A percentile compares a stretch with the other conserved stretches of the same genome.
phyloP scores from a whole-genome alignment of 2,888 invertebrate genomes.

The Spodoptera exigua region DNA sequence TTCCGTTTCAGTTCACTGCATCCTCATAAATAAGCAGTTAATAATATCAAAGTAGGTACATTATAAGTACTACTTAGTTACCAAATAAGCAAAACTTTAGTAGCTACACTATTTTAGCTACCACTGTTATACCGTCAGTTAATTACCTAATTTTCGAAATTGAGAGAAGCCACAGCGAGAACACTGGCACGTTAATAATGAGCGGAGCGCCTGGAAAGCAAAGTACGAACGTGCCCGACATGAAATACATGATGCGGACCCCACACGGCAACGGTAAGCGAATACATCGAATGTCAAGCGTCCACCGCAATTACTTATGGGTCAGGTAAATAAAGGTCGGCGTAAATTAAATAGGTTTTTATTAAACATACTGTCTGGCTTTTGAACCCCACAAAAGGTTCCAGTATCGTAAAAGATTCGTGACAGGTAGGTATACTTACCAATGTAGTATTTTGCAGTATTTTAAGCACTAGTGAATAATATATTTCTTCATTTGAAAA shows the following conservation, averaged over 20 bases:
- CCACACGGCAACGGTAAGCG: neutral
- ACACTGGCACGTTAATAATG: constrained; percentile 4
- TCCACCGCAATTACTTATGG: constrained; percentile 41
- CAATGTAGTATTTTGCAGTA: no score
- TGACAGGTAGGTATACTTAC: no score
- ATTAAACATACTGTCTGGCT: constrained; percentile 17
- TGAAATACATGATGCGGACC: constrained; percentile 19
- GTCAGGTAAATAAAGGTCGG: constrained; percentile 38
- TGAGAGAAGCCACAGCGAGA: constrained; percentile 4
- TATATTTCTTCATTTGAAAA: no score
- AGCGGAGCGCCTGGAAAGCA: constrained; percentile 13
- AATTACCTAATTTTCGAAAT: constrained; percentile 12
- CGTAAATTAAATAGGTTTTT: constrained; percentile 29
- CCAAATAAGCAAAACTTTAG: neutral
- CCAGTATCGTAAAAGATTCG: neutral
- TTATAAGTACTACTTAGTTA: constrained; percentile 7
- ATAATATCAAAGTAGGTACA: neutral
- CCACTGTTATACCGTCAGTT: constrained; percentile 7
- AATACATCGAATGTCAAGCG: constrained; percentile 43
- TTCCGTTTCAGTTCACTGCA: constrained; percentile 65
- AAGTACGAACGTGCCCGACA: neutral
- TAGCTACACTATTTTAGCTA: constrained; percentile 5
- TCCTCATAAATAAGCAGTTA: constrained; percentile 17
- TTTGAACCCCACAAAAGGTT: constrained; percentile 11
- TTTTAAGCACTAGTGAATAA: no score